Percentiles rank a stretch among this genome's conserved stretches.
Evolutionary conservation across 1,140 invertebrate species (phyloP).

Genomic region (Trichonephila clavata): DNA sequence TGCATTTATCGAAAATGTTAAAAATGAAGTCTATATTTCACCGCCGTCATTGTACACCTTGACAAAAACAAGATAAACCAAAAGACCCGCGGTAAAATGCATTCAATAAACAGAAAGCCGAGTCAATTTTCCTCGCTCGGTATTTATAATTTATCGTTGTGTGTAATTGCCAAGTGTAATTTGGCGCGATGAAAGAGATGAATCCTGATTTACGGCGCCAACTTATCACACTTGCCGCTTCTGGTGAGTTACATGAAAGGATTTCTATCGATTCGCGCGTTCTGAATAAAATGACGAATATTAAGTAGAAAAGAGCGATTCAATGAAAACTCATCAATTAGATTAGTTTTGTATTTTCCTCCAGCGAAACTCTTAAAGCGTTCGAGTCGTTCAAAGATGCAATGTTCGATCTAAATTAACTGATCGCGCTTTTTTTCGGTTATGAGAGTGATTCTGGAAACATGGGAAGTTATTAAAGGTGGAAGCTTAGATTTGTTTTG

Average conservation of each 20-base stretch:
- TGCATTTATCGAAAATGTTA: neutral
- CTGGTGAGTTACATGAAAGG: neutral
- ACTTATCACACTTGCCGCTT: neutral
- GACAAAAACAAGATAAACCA: neutral
- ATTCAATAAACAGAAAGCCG: neutral
- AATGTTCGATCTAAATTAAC: no score
- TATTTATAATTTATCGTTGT: conserved; percentile 4
- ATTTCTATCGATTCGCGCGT: neutral
- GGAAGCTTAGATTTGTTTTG: no score
- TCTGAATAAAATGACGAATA: neutral
- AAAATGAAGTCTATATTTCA: neutral
- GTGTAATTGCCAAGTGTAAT: conserved; percentile 8
- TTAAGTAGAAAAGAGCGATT: neutral
- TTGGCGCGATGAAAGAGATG: neutral
- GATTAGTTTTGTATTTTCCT: no score
- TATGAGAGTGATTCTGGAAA: no score
- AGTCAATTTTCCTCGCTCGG: neutral
- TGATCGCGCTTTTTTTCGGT: no score
- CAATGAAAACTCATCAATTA: no score
- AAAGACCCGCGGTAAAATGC: neutral
- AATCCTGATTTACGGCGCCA: neutral
- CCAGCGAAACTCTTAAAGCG: neutral
- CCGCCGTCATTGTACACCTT: neutral
- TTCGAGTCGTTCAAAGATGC: neutral
- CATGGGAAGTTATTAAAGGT: no score